These are phyloP conservation scores for Acleris laterana DNA, from an alignment of 2,888 invertebrate species.

Conservation along the genomic window DNA sequence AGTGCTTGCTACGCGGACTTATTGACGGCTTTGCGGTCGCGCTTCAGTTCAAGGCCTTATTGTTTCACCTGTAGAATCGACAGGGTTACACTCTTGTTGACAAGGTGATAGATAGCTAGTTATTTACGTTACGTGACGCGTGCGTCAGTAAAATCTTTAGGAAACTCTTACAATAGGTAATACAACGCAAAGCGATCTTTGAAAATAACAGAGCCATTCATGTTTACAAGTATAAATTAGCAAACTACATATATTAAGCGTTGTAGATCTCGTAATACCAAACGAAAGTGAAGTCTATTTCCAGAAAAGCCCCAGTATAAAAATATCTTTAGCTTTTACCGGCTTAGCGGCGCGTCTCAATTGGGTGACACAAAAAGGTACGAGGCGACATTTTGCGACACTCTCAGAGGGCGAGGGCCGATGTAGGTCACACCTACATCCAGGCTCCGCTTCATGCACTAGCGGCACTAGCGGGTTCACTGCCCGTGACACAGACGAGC, in stretches of 20 bases:
- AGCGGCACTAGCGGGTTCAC: not conserved
- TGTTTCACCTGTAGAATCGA: conserved; percentile 46
- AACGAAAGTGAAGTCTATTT: conserved; percentile 19
- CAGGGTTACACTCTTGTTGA: conserved; percentile 2
- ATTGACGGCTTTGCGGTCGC: conserved; percentile 57
- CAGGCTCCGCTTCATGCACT: conserved; percentile 46
- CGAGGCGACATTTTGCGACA: conserved; percentile 55
- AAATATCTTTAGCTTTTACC: conserved; percentile 56
- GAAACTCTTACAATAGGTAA: too few species aligned
- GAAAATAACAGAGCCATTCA: not conserved
- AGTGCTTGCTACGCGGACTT: conserved; percentile 55
- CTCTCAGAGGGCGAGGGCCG: conserved; percentile 49
- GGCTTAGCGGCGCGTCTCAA: conserved; percentile 53
- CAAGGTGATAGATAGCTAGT: not conserved
- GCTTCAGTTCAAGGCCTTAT: conserved; percentile 47
- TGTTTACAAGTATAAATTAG: too few species aligned
- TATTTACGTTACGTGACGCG: too few species aligned
- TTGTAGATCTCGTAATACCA: conserved; percentile 8
- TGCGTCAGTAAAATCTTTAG: too few species aligned
- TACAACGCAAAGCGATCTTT: too few species aligned
- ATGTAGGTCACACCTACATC: conserved; percentile 62
- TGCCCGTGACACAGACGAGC: too few species aligned
- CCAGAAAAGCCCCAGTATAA: conserved; percentile 33
- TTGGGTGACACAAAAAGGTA: conserved; percentile 56
- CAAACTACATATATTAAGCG: conserved; percentile 1